Evolutionary conservation across 2,888 invertebrate genomes (phyloP), one percentile per base, ranked within the genome.

Genomic region (Ennomos fuscantarius): DNA sequence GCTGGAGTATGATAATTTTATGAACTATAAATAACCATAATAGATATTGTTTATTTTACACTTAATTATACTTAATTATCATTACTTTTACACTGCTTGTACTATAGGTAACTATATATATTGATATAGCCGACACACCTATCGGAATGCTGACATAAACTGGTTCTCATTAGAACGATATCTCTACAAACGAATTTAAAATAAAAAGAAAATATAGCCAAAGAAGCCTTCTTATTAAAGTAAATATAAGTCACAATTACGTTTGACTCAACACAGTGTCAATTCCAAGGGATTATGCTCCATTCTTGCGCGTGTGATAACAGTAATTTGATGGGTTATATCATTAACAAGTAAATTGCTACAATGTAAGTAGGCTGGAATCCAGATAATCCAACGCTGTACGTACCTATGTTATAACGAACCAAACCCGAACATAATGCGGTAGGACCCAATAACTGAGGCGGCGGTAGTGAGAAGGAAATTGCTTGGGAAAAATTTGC

Each of bases 401-500:
- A 74, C 70, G 69, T 75, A 24, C 24, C 24, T 24, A 74, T 70
- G 67, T 77, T 79, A 79, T 80, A 80, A 78, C 70, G 73, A 69
- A 79, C 77, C 70, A 71, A 77, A 78, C 76, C 79, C 81, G 63
- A 79, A 77, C 76, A 84, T 84, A 83, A 86, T 82, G 81, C 81
- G 81, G 80, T 81, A 79, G 84, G 78, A 86, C 85, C 84, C 84
- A 87, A 86, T 87, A 87, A 86, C 79, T 70, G 73, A 78, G 81
- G 78, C 74, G 68, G 74, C 79, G 78, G 82, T 79, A 81, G 79
- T 80, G 79, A 80, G 77, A 83, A 84, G 86, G 83, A 90, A 89
- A 89, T 89, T 87, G 87, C 82, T 80, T 60, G 74, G 77, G 76
- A 79, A 82, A 82, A 87, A 90, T 91, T 92, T 86, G 84, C 91